phyloP scores from a whole-genome alignment of 2,888 invertebrate species.

The Mythimna loreyi region DNA sequence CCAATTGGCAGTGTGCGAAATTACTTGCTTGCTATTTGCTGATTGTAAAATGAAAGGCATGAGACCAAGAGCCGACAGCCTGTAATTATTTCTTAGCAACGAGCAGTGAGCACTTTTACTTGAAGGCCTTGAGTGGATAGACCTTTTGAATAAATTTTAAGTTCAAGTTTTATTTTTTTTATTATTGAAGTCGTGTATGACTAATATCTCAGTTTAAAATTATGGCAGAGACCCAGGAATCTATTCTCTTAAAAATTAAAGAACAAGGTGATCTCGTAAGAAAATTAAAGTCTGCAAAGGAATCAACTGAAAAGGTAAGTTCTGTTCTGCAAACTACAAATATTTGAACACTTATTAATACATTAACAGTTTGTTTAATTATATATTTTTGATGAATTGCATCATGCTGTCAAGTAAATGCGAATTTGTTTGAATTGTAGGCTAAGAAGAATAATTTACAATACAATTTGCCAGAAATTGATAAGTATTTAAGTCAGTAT shows the following conservation, averaged over 20 bases:
- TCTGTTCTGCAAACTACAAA: conserved; percentile 4
- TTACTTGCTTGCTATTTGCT: conserved; percentile 59
- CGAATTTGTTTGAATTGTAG: conserved; percentile 76
- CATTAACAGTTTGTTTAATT: neutral
- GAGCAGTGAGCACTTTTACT: conserved; percentile 76
- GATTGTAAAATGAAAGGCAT: conserved; percentile 79
- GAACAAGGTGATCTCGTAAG: conserved; percentile 95
- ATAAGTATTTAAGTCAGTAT: conserved; percentile 86
- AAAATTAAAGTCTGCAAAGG: conserved; percentile 95
- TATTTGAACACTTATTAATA: too few relatives aligned
- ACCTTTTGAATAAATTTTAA: conserved; percentile 53
- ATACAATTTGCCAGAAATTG: conserved; percentile 77
- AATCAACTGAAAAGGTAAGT: conserved; percentile 93
- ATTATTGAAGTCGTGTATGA: too few relatives aligned
- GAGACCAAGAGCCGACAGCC: conserved; percentile 72
- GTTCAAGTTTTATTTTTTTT: conserved; percentile 36
- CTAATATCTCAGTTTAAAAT: conserved; percentile 40
- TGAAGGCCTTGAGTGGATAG: conserved; percentile 63
- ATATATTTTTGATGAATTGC: conserved; percentile 61
- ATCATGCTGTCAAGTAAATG: conserved; percentile 67
- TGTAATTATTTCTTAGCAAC: conserved; percentile 73
- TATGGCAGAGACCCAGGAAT: conserved; percentile 84
- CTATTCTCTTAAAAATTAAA: conserved; percentile 83
- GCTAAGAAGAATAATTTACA: conserved; percentile 68
- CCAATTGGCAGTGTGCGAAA: conserved; percentile 44